Evolutionary conservation across 2,797 vertebrate genomes (phyloP), one percentile per base, ranked within the genome.

Genomic region (Anguilla megastoma): DNA sequence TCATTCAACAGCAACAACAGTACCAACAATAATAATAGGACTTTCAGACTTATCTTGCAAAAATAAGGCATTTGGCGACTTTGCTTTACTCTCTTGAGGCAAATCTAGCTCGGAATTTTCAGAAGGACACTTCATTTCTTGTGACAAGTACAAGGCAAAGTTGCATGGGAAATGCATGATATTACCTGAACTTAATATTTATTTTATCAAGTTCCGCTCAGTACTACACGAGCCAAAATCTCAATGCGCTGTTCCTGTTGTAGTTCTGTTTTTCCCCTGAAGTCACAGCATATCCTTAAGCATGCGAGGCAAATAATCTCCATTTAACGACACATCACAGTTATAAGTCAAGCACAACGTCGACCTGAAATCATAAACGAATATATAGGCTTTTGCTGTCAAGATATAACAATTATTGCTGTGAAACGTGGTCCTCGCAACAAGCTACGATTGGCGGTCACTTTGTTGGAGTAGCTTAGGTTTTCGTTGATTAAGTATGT

Each of bases 191-290:
- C 41, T 82, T 24, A 82, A 82, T 50, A 50, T n/a, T 9, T 21
- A 5, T 79, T 82, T 50, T 50, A 82, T 82, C 41, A 82, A 48
- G 79, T 82, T 82, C n/a, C 79, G 41, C 79, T 82, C 79, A 82
- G 45, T 1, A 7, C 33, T 76, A 33, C 79, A 10, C 41, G 21
- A 82, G 45, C 21, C 79, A 48, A 50, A 33, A 82, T 24, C 36
- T 80, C 36, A 41, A 21, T 74, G 30, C 30, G 74, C 74, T 41
- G 30, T 14, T 71, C n/a, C 8, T 1, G 27, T 71, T 33, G 9
- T 30, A 27, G 27, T 30, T 74, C 69, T 33, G 27, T 74, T 36
- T 36, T 82, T 24, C 33, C 71, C 30, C 71, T 18, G 74, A 79
- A 79, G 74, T 79, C 33, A 79, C 74, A 18, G 33, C 74, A 79